phyloP scores from a whole-genome alignment of 1,140 invertebrate genomes.

The Drosophila mauritiana region DNA sequence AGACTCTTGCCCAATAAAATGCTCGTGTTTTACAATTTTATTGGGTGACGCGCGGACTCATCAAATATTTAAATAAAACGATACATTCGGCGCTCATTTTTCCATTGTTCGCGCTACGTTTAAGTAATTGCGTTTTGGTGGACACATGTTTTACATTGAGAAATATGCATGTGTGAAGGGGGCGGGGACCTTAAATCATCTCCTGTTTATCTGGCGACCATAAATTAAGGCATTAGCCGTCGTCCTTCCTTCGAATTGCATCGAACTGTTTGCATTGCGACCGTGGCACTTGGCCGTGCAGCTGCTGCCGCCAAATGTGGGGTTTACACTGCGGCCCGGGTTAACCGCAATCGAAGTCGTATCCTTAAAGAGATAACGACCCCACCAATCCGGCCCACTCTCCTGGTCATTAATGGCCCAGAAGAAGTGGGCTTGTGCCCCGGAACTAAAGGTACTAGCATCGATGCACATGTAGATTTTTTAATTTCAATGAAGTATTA shows the following conservation, averaged over 20 bases:
- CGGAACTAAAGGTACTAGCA: background rate
- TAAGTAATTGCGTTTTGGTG: slow-evolving; percentile 81
- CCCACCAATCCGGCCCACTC: background rate
- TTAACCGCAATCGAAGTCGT: slow-evolving; percentile 73
- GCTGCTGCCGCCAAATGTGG: slow-evolving; percentile 76
- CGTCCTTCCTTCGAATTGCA: slow-evolving; percentile 57
- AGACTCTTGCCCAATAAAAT: slow-evolving; percentile 58
- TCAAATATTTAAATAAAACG: slow-evolving; percentile 72
- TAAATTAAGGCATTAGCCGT: slow-evolving; percentile 77
- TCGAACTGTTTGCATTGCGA: slow-evolving; percentile 79
- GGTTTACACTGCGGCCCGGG: slow-evolving; percentile 65
- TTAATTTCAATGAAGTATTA: too few species aligned
- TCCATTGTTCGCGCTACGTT: slow-evolving; percentile 55
- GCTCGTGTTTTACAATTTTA: slow-evolving; percentile 79
- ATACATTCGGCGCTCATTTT: slow-evolving; percentile 33
- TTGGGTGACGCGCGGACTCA: slow-evolving; percentile 67
- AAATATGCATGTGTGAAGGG: background rate
- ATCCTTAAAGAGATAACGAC: slow-evolving; percentile 31
- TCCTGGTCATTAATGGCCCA: slow-evolving; percentile 62
- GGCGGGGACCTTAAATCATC: slow-evolving; percentile 66
- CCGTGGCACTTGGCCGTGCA: slow-evolving; percentile 73
- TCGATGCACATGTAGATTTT: too few species aligned
- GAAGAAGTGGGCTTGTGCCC: slow-evolving; percentile 29
- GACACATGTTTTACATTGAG: slow-evolving; percentile 66
- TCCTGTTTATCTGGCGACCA: slow-evolving; percentile 77